Evolutionary conservation across 1,140 invertebrate genomes (phyloP).

Genomic region (Zaprionus gabonicus): DNA sequence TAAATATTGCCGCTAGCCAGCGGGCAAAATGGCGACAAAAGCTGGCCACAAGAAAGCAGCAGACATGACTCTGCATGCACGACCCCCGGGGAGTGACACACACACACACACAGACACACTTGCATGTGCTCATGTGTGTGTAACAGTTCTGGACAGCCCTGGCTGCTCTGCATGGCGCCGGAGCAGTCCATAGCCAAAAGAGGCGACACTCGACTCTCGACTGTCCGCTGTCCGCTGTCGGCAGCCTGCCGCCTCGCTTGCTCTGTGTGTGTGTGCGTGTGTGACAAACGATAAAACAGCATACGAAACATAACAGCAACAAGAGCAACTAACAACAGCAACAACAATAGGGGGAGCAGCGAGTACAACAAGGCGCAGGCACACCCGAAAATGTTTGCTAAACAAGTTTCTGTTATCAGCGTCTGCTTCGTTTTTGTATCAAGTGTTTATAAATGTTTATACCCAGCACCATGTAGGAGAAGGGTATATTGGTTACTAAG

Average conservation of each 20-base stretch:
- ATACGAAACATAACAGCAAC: conserved; percentile 48
- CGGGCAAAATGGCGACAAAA: conserved; percentile 55
- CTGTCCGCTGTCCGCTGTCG: conserved; percentile 25
- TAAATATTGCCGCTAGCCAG: conserved; percentile 60
- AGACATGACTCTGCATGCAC: conserved; percentile 57
- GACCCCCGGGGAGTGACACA: conserved; percentile 38
- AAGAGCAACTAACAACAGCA: conserved; percentile 16
- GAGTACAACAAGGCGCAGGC: conserved; percentile 46
- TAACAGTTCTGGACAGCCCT: conserved; percentile 47
- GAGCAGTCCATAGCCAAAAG: conserved; percentile 15
- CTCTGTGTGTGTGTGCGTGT: conserved; percentile 1
- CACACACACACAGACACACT: conserved; percentile 19
- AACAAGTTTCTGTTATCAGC: conserved; percentile 77
- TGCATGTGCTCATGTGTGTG: conserved; percentile 36
- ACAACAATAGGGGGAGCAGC: conserved; percentile 30
- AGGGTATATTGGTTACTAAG: conserved; percentile 1
- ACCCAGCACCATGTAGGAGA: not conserved
- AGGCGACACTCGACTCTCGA: conserved; percentile 9
- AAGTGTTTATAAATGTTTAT: conserved; percentile 73
- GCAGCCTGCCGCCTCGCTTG: conserved; percentile 33
- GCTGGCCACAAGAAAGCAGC: conserved; percentile 51
- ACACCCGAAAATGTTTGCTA: conserved; percentile 70
- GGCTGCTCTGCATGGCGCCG: conserved; percentile 56
- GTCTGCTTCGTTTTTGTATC: conserved; percentile 69
- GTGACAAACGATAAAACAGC: conserved; percentile 55